Evolutionary conservation across 2,888 invertebrate species (phyloP).

Genomic region (Quadroppia sp.): DNA sequence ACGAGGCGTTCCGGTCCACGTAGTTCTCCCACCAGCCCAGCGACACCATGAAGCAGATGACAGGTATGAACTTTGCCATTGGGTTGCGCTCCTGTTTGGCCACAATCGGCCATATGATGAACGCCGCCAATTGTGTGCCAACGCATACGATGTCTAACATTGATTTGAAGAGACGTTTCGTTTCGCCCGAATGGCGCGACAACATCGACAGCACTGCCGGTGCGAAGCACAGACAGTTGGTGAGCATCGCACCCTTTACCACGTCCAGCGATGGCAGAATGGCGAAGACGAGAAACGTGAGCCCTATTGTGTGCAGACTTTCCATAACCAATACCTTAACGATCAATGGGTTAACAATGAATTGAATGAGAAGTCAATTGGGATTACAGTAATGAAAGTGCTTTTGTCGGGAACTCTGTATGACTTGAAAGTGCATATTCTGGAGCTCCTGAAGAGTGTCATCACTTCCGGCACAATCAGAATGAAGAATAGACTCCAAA

Average conservation of each 20-base stretch:
- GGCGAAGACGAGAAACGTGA: conserved; percentile 78
- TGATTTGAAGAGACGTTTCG: conserved; percentile 49
- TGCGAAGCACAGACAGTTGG: conserved; percentile 87
- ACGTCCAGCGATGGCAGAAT: conserved; percentile 88
- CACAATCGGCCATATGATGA: conserved; percentile 76
- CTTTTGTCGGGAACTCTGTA: conserved; percentile 67
- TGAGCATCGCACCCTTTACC: conserved; percentile 90
- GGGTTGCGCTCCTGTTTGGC: conserved; percentile 52
- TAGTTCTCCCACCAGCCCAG: conserved; percentile 99
- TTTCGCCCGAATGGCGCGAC: conserved; percentile 73
- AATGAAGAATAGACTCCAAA: conserved; percentile 82
- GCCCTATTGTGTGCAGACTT: conserved; percentile 78
- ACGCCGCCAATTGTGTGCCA: conserved; percentile 81
- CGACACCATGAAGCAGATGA: conserved; percentile 77
- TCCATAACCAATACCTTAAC: conserved; percentile 70
- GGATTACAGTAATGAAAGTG: conserved; percentile 60
- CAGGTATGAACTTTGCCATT: conserved; percentile 61
- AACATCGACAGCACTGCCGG: conserved; percentile 76
- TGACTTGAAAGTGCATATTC: conserved; percentile 87
- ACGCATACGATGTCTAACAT: conserved; percentile 72
- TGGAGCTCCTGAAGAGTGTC: conserved; percentile 71
- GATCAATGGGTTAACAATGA: neutral
- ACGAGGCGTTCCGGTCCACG: conserved; percentile 76
- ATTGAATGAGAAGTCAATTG: neutral
- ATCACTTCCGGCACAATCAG: conserved; percentile 85